Conservation (phyloP, 2,797 vertebrate genomes). For the Acanthiza pusilla region DNA sequence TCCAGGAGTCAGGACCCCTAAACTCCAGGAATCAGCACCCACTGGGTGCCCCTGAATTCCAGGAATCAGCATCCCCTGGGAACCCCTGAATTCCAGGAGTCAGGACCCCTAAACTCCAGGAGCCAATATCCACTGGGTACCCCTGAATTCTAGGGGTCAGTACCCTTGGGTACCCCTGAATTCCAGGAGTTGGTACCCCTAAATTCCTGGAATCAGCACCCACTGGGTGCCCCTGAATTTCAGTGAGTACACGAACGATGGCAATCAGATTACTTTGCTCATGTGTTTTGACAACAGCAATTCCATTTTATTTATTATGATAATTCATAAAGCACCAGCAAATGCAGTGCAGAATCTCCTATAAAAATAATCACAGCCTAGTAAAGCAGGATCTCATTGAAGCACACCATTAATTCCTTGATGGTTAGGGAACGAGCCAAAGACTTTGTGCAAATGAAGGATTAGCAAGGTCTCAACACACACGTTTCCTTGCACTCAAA, state of each 20-base stretch:
- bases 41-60: too few species aligned
- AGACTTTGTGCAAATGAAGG: constrained; percentile 24
- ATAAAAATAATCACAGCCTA: not conserved
- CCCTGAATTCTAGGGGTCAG: too few species aligned
- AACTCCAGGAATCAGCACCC: too few species aligned
- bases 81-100: too few species aligned
- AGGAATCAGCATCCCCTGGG: too few species aligned
- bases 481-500: not conserved
- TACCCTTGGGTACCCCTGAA: too few species aligned
- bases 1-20: too few species aligned
- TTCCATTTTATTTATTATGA: not conserved
- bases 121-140: too few species aligned
- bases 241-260: not conserved
- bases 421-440: not conserved
- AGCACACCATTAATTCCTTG: constrained; percentile 22
- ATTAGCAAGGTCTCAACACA: constrained; percentile 22
- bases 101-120: too few species aligned
- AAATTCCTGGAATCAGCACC: too few species aligned
- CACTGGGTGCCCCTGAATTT: not conserved
- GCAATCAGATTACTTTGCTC: not conserved
- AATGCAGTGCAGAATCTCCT: not conserved
- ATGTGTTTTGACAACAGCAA: not conserved
- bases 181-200: too few species aligned
- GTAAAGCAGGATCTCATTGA: not conserved
- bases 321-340: not conserved